These are phyloP conservation scores for Sisyra terminalis DNA, from an alignment of 2,888 invertebrate species.

Conservation along the genomic window DNA sequence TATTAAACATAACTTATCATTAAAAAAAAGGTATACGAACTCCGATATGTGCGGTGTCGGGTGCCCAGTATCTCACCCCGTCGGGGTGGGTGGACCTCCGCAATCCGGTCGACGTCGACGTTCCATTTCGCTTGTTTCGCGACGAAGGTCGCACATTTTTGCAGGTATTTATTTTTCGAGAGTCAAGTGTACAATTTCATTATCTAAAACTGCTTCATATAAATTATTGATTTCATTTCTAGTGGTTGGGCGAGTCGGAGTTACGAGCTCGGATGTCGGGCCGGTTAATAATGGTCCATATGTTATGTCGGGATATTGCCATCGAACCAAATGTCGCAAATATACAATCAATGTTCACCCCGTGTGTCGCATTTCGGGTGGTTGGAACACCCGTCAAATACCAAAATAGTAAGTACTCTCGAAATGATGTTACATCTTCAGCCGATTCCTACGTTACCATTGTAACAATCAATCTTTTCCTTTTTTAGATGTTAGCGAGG, in stretches of 20 bases:
- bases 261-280: conserved; percentile 63
- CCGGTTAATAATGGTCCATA: conserved; percentile 59
- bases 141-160: conserved; percentile 70
- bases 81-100: conserved; percentile 67
- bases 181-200: not conserved
- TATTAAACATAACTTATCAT: too few relatives aligned
- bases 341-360: conserved; percentile 50
- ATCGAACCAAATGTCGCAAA: conserved; percentile 18
- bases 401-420: conserved; percentile 35
- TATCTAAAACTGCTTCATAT: not conserved
- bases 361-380: conserved; percentile 73
- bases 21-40: conserved; percentile 45
- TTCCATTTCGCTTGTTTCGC: conserved; percentile 64
- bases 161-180: conserved; percentile 41
- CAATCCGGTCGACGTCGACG: conserved; percentile 58
- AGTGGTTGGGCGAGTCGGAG: conserved; percentile 76
- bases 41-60: conserved; percentile 72
- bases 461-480: not conserved
- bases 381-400: conserved; percentile 62
- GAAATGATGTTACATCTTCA: too few relatives aligned
- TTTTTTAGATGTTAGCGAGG: conserved; percentile 59
- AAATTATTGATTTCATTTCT: conserved; percentile 17
- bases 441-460: not conserved
- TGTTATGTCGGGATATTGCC: conserved; percentile 60
- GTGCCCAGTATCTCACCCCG: conserved; percentile 63